Evolutionary conservation across 1,140 invertebrate species (phyloP), one percentile per base, ranked within the genome.

Genomic region (Harpegnathos saltator): DNA sequence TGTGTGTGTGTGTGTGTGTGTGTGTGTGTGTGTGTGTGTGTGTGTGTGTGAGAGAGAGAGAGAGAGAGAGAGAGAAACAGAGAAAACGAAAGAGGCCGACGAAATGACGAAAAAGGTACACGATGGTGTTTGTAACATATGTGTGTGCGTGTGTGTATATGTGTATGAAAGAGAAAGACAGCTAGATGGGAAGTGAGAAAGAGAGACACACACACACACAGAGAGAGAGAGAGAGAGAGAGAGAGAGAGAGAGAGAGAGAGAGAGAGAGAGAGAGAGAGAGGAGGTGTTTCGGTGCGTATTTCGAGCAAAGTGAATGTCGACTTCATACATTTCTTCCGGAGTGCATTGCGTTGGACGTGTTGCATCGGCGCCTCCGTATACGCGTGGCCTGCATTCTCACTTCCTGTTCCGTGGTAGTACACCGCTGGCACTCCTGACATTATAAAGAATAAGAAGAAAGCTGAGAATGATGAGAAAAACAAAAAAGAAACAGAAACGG

Each of bases 261-360:
- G 68, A 61, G 19, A 68, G 54, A 75, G 0, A 52, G 19, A 58
- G 14, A 54, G n/a, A 7, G 44, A 68, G 17, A 52, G n/a, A 29
- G 7, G 65, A 63, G 59, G 15, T 71, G 38, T 71, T 59, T 80
- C 22, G 33, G 44, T 61, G 62, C 61, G 72, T 85, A 58, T 54
- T 88, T 83, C 83, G 59, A 82, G 26, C 62, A 85, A 88, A 89
- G 80, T 88, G 89, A 86, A 86, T 83, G 86, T 91, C 89, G 89
- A 90, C 89, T 91, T 91, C 91, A 92, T 93, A 93, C 91, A 92
- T 93, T 93, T 93, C 90, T 93, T 93, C 85, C 91, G 91, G 71
- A 93, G 90, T 78, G 90, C 86, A 91, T 91, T 89, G 89, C 90
- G 90, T 89, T 93, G 91, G 80, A 91, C 88, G 77, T 92, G 91